Evolutionary conservation across 2,888 invertebrate species (phyloP), one percentile per base, ranked within the genome.

Genomic region (Ypsolopha scabrella): DNA sequence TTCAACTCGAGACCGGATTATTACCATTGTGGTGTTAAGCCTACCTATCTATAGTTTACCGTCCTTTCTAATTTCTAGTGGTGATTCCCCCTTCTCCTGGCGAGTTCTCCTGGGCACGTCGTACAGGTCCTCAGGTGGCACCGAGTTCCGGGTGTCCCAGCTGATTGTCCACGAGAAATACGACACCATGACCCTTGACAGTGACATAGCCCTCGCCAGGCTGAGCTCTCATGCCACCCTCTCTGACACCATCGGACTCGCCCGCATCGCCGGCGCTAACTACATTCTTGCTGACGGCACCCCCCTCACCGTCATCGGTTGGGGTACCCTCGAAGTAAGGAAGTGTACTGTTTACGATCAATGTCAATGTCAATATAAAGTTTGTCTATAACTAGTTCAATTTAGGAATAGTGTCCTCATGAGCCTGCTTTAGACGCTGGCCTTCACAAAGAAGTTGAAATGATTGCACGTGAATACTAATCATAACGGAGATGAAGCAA

Each of bases 121-220:
- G 3, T 52, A 45, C n/a, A 53, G 59, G 58, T 66, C 59, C 58
- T 66, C 67, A 50, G 70, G 70, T 7, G 74, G 74, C 13, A 51
- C 48, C 4, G 59, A 70, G 1, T 60, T 63, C 55, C 51, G 50
- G 7, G 10, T 53, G 6, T 38, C 35, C 0, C 35, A 24, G 4
- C 55, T 62, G 34, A 57, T 68, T 52, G 55, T 56, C 10, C 68
- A 72, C 52, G 62, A 66, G 0, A 45, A 50, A 37, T 71, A 59
- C 58, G 60, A 64, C 48, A 0, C 35, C 3, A 3, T 46, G 1
- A 62, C 49, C 4, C 0, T 14, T 0, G 61, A 77, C 50, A 65
- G 61, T 37, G 75, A 77, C n/a, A 50, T 76, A 2, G 65, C 72
- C 0, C 56, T 77, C 10, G 24, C 75, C 7, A 65, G 60, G 2